A percentile compares a stretch with the other conserved stretches of the same genome.
These are phyloP conservation scores for Hirtodrosophila alboralis DNA, from an alignment of 2,888 invertebrate species.

Conservation along the genomic window DNA sequence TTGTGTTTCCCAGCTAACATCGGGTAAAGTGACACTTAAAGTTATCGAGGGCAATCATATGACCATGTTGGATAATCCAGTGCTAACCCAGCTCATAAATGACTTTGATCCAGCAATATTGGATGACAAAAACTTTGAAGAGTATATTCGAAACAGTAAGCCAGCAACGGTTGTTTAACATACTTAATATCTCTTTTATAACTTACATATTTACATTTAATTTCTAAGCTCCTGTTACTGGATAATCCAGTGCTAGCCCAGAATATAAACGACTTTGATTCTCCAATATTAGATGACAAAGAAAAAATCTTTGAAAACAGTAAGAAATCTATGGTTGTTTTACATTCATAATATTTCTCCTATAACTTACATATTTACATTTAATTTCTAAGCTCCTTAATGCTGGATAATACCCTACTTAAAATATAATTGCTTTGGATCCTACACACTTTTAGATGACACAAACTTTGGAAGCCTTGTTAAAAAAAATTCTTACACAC, in stretches of 20 bases:
- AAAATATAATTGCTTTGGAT: too few relatives aligned
- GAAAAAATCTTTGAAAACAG: constrained; percentile 75
- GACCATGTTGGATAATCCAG: constrained; percentile 88
- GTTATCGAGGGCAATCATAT: constrained; percentile 90
- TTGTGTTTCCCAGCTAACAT: constrained; percentile 86
- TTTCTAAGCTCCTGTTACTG: constrained; percentile 82
- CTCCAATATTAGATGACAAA: constrained; percentile 77
- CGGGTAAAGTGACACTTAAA: constrained; percentile 86
- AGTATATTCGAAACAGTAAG: constrained; percentile 74
- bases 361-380: constrained; percentile 10
- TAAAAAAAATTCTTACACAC: too few relatives aligned
- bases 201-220: constrained; percentile 12
- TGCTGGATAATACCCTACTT: too few relatives aligned
- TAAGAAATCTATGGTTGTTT: constrained; percentile 58
- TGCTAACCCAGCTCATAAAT: constrained; percentile 87
- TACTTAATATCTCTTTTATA: neutral
- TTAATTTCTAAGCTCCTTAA: constrained; percentile 7
- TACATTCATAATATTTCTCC: constrained; percentile 6
- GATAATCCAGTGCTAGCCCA: constrained; percentile 87
- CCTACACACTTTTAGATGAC: too few relatives aligned
- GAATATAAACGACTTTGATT: constrained; percentile 86
- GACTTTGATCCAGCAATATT: constrained; percentile 80
- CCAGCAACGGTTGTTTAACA: constrained; percentile 54
- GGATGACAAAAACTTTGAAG: constrained; percentile 80
- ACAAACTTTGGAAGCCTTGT: too few relatives aligned